These are phyloP conservation scores for Amorpha juglandis DNA, from an alignment of 2,888 invertebrate genomes.

Conservation along the genomic window DNA sequence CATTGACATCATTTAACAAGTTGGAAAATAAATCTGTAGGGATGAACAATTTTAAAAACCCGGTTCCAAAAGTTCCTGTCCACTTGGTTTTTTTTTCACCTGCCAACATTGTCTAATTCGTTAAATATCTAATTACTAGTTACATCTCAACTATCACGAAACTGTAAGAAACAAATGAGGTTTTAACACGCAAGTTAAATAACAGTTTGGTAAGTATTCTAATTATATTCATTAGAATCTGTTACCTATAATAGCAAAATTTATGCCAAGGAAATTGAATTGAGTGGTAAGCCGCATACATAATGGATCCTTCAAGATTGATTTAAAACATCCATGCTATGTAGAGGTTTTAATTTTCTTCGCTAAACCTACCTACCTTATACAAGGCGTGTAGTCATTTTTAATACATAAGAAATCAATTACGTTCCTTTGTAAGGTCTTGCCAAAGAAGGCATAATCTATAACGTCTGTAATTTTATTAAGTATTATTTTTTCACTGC, in stretches of 20 bases:
- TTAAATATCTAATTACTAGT: background rate
- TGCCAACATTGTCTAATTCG: background rate
- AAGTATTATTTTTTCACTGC: too few species aligned
- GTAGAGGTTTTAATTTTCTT: background rate
- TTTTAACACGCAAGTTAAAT: background rate
- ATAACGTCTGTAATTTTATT: too few species aligned
- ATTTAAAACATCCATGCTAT: background rate
- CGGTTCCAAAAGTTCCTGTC: too few species aligned
- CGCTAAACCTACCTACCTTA: background rate
- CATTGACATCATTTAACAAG: too few species aligned
- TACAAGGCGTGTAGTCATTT: background rate
- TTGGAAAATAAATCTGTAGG: too few species aligned
- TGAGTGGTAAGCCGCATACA: conserved; percentile 16
- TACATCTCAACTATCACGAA: background rate
- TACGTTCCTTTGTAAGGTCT: too few species aligned
- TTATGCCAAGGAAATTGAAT: conserved; percentile 16
- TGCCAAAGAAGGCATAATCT: too few species aligned
- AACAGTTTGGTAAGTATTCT: conserved; percentile 1
- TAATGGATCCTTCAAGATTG: conserved; percentile 5
- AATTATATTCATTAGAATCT: conserved; percentile 9
- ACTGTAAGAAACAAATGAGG: background rate
- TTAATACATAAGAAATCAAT: too few species aligned
- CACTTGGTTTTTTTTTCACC: too few species aligned
- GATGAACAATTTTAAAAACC: too few species aligned
- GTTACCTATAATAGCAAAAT: conserved; percentile 16